Percentiles rank a stretch among this genome's conserved stretches.
Conservation (phyloP, 2,113 vertebrate genomes). For the Malurus cyaneus region DNA sequence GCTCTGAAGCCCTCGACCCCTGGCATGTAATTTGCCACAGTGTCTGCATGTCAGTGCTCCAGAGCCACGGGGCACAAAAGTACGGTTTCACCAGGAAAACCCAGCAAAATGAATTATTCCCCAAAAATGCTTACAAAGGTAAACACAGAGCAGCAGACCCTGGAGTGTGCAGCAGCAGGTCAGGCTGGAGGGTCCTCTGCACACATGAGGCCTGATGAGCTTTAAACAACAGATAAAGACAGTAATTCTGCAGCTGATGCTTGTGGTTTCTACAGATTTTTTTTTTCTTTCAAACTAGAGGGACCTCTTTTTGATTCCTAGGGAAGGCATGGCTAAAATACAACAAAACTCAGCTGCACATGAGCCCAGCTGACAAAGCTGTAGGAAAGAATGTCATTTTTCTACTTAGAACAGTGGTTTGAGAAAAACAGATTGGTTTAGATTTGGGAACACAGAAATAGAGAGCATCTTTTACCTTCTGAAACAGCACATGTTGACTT, state of each 20-base stretch:
- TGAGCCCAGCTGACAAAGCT: not conserved
- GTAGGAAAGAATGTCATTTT: not conserved
- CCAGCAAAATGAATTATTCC: constrained; percentile 13
- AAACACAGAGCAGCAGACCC: not conserved
- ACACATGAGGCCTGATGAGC: not conserved
- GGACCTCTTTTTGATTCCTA: not conserved
- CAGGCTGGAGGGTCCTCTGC: not conserved
- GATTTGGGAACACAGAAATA: not conserved
- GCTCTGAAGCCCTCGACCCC: not conserved
- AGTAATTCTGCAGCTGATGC: not conserved
- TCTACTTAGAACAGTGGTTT: not conserved
- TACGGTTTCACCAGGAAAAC: not conserved
- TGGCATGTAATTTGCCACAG: not conserved
- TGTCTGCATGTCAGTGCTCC: not conserved
- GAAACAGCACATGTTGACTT: not conserved
- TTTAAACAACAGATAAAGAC: not conserved
- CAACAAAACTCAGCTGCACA: not conserved
- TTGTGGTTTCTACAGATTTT: not conserved
- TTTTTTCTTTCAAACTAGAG: not conserved
- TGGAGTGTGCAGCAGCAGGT: not conserved
- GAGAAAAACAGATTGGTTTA: not conserved
- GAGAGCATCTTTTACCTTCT: not conserved
- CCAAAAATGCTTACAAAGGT: not conserved
- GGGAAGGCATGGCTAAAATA: not conserved
- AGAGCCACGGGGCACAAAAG: not conserved